Evolutionary conservation across 2,113 vertebrate species (phyloP).

Genomic region (Pluvianellus socialis): DNA sequence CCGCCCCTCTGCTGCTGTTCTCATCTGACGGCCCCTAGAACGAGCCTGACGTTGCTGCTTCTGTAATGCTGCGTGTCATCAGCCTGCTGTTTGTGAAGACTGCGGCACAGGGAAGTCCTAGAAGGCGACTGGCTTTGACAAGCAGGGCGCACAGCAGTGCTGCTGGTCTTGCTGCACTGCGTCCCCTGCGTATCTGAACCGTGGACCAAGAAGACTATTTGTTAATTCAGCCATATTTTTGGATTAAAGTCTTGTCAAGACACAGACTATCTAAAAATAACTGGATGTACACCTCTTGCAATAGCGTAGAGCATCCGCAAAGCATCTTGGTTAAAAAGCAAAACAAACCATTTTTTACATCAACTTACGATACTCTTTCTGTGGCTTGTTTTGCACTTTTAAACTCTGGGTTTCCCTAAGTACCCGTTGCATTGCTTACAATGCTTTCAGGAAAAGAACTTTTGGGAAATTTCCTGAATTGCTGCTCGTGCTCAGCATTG

Average conservation of each 20-base stretch:
- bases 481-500: neutral
- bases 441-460: neutral
- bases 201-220: neutral
- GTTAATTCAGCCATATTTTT: neutral
- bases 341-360: neutral
- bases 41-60: neutral
- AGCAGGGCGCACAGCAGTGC: neutral
- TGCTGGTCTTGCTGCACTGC: neutral
- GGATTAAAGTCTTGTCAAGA: neutral
- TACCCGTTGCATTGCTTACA: neutral
- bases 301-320: neutral
- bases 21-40: neutral
- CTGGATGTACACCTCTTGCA: neutral
- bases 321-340: neutral
- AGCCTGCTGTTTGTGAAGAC: neutral
- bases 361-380: accelerated
- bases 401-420: neutral
- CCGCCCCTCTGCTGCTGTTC: neutral
- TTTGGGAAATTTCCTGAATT: neutral
- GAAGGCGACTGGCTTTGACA: neutral
- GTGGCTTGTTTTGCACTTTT: accelerated
- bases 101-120: accelerated
- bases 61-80: neutral
- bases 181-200: accelerated
- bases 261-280: neutral